Conservation (phyloP, 92 coral and sea anemone genomes). For the Porites evermanni region DNA sequence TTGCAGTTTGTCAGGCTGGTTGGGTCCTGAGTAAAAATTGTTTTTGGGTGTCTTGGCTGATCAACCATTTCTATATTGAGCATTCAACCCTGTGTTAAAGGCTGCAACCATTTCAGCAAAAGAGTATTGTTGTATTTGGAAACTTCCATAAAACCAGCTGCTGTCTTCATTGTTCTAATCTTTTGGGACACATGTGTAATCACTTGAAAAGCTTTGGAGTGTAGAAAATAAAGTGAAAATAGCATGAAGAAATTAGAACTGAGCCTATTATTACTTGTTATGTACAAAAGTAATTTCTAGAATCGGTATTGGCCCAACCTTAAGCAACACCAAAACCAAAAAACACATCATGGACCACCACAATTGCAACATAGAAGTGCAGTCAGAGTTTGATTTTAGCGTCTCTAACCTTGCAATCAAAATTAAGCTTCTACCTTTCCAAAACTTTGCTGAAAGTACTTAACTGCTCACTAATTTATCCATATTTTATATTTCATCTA, state of each 20-base stretch:
- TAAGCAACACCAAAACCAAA: neutral
- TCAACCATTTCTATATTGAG: neutral
- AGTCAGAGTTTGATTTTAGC: neutral
- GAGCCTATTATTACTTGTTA: neutral
- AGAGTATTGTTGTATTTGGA: slow-evolving; percentile 15
- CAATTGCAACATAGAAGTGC: slow-evolving; percentile 1
- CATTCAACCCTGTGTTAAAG: neutral
- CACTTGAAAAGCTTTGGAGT: slow-evolving; percentile 5
- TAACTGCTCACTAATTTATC: neutral
- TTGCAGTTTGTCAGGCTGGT: neutral
- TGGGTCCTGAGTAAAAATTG: slow-evolving; percentile 12
- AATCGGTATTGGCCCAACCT: neutral
- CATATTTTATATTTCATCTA: no score
- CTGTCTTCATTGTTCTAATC: neutral
- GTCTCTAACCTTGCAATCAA: slow-evolving; percentile 12
- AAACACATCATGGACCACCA: neutral
- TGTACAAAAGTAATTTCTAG: neutral
- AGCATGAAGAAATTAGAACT: neutral
- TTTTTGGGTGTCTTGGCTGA: slow-evolving; percentile 6
- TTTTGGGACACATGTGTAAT: neutral
- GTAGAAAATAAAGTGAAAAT: neutral
- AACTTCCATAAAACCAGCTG: neutral
- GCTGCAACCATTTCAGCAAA: slow-evolving; percentile 4
- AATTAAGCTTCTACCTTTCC: neutral
- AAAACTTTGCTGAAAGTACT: neutral